A percentile compares a stretch with the other conserved stretches of the same genome.
Conservation (phyloP, 1,140 invertebrate species). For the Leptopilina clavipes region DNA sequence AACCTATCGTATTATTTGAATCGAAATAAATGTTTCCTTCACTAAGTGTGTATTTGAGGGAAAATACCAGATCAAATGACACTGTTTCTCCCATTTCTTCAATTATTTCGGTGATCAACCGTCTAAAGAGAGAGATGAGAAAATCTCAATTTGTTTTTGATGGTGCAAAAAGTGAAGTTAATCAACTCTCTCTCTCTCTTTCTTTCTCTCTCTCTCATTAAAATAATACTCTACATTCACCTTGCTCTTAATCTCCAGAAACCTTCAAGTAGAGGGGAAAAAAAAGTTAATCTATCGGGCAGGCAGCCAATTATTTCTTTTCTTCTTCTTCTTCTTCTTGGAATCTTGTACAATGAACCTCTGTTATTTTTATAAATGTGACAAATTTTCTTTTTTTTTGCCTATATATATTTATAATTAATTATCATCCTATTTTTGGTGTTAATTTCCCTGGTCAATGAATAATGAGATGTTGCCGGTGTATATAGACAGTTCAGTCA, state of each 20-base stretch:
- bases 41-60: too few species aligned
- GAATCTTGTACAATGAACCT: background rate
- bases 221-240: slow-evolving; percentile 28
- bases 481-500: background rate
- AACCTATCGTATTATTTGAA: too few species aligned
- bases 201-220: background rate
- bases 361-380: background rate
- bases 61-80: background rate
- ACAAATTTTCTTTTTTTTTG: background rate
- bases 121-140: background rate
- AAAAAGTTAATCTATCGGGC: slow-evolving; percentile 26
- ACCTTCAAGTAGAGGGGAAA: background rate
- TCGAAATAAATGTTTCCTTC: too few species aligned
- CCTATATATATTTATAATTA: too few species aligned
- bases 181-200: background rate
- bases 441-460: too few species aligned
- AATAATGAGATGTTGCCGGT: background rate
- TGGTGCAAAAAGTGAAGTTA: slow-evolving; percentile 12
- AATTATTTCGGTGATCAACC: slow-evolving; percentile 13
- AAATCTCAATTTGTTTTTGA: slow-evolving; percentile 1
- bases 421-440: too few species aligned
- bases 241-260: background rate
- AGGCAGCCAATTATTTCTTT: background rate
- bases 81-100: background rate
- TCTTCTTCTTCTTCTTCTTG: background rate